These are phyloP conservation scores for Phymastichus coffea DNA, from an alignment of 1,140 invertebrate species.

Conservation along the genomic window DNA sequence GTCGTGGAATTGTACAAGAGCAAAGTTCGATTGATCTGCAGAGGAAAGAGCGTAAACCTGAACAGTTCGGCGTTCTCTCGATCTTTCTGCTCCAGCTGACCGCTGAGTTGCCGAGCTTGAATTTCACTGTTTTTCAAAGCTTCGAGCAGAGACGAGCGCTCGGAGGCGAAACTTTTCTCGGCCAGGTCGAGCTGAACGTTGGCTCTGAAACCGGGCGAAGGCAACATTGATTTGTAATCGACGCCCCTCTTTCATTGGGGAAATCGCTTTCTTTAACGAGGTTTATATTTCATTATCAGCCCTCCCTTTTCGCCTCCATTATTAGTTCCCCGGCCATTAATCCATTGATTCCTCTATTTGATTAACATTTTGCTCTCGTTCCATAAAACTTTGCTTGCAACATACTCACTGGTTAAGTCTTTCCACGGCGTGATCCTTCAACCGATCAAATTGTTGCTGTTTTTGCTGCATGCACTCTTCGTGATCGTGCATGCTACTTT, in stretches of 20 bases:
- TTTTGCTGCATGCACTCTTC: conserved; percentile 27
- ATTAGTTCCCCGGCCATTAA: too few relatives aligned
- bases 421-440: conserved; percentile 33
- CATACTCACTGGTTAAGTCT: conserved; percentile 30
- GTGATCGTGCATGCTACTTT: conserved; percentile 28
- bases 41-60: too few relatives aligned
- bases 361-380: too few relatives aligned
- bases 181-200: conserved; percentile 26
- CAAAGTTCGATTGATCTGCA: too few relatives aligned
- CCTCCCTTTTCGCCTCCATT: too few relatives aligned
- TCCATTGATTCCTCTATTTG: too few relatives aligned
- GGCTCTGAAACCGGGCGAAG: conserved; percentile 15
- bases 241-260: conserved; percentile 6
- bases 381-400: too few relatives aligned
- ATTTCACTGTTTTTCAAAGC: conserved; percentile 11
- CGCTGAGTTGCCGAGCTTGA: conserved; percentile 5
- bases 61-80: conserved; percentile 26
- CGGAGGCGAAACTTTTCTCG: conserved; percentile 20
- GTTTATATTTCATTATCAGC: too few relatives aligned
- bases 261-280: too few relatives aligned
- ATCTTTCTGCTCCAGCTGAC: conserved; percentile 21
- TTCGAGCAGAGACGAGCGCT: conserved; percentile 19
- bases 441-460: conserved; percentile 27
- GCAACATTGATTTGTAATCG: background rate
- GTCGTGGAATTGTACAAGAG: too few relatives aligned